These are phyloP conservation scores for Lampris incognitus DNA, from an alignment of 2,113 vertebrate species.

Conservation along the genomic window DNA sequence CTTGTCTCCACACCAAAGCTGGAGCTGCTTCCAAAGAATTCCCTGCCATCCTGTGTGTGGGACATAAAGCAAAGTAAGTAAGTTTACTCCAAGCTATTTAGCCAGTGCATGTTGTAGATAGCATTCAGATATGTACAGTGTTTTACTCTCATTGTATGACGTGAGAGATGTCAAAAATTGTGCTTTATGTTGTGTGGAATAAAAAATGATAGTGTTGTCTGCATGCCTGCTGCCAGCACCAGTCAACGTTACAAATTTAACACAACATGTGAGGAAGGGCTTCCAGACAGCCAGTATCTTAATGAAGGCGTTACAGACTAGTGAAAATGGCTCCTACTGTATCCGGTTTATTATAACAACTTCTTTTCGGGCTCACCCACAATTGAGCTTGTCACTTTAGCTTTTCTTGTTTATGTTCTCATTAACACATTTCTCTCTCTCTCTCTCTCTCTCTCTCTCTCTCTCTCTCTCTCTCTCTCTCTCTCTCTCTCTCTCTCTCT, in stretches of 20 bases:
- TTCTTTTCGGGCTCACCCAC: too few species aligned
- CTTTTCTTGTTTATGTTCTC: not conserved
- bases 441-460: not conserved
- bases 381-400: not conserved
- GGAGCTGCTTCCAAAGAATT: conserved; percentile 38
- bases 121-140: not conserved
- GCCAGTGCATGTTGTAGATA: not conserved
- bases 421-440: not conserved
- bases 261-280: not conserved
- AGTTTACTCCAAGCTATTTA: not conserved
- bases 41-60: conserved; percentile 18
- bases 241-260: not conserved
- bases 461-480: not conserved
- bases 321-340: not conserved
- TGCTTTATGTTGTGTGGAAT: too few species aligned
- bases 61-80: conserved; percentile 51
- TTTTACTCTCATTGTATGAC: not conserved
- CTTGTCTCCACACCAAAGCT: conserved; percentile 25
- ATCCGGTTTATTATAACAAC: not conserved
- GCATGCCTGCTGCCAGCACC: too few species aligned
- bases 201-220: too few species aligned
- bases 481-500: not conserved
- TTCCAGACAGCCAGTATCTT: too few species aligned
- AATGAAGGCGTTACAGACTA: not conserved
- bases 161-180: too few species aligned